Conservation (phyloP, 1,140 invertebrate genomes). For the Drosophila repleta region DNA sequence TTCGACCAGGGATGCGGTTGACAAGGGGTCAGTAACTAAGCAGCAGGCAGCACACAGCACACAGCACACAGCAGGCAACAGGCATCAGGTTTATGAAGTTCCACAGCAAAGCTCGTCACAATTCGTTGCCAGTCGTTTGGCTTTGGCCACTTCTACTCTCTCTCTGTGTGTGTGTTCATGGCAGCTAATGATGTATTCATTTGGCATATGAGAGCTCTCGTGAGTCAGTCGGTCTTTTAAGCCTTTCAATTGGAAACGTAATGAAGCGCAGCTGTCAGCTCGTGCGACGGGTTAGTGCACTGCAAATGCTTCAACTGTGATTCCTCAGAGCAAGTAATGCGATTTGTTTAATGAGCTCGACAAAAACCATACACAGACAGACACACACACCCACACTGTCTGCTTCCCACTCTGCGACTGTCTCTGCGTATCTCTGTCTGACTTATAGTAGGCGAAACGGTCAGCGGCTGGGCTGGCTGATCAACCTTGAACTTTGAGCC, state of each 20-base stretch:
- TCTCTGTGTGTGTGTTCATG: constrained; percentile 50
- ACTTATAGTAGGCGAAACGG: constrained; percentile 57
- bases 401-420: neutral
- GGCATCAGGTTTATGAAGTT: constrained; percentile 2
- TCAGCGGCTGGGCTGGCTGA: constrained; percentile 22
- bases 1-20: constrained; percentile 12
- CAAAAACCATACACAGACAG: constrained; percentile 6
- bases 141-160: constrained; percentile 57
- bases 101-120: constrained; percentile 22
- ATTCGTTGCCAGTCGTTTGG: constrained; percentile 47
- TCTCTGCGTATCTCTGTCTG: neutral
- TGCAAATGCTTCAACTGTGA: constrained; percentile 57
- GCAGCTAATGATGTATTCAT: constrained; percentile 79
- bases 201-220: constrained; percentile 47
- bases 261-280: constrained; percentile 67
- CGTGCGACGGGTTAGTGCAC: constrained; percentile 57
- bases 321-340: constrained; percentile 72
- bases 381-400: neutral
- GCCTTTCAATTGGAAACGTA: constrained; percentile 65
- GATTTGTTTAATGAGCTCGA: constrained; percentile 74
- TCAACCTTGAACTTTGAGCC: constrained; percentile 68
- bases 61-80: neutral
- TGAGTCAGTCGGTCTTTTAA: constrained; percentile 44
- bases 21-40: constrained; percentile 8
- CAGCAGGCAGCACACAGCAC: neutral